A percentile compares a stretch with the other conserved stretches of the same genome.
Evolutionary conservation across 1,140 invertebrate species (phyloP).

Genomic region (Drosophila ohnishii): DNA sequence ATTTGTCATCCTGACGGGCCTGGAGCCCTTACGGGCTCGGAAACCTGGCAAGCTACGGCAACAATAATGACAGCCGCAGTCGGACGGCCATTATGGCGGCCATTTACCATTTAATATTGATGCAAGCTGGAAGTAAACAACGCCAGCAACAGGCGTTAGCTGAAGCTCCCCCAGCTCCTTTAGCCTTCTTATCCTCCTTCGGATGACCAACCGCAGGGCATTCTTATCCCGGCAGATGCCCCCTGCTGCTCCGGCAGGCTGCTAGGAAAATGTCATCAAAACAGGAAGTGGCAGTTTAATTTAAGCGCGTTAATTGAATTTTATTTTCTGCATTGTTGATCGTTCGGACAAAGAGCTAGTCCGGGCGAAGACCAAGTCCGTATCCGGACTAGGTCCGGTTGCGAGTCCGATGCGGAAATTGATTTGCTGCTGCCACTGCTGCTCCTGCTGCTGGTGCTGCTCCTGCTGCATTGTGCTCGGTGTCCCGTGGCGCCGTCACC

Average conservation of each 20-base stretch:
- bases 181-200: background rate
- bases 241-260: slow-evolving; percentile 26
- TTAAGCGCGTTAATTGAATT: slow-evolving; percentile 83
- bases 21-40: background rate
- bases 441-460: slow-evolving; percentile 19
- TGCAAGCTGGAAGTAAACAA: slow-evolving; percentile 38
- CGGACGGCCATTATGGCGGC: slow-evolving; percentile 42
- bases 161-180: background rate
- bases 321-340: slow-evolving; percentile 73
- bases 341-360: slow-evolving; percentile 16
- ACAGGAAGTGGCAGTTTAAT: slow-evolving; percentile 83
- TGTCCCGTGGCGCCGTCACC: slow-evolving; percentile 49
- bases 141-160: slow-evolving; percentile 41
- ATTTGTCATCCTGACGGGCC: slow-evolving; percentile 37
- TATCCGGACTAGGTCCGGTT: slow-evolving; percentile 19
- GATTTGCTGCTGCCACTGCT: slow-evolving; percentile 59
- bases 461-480: slow-evolving; percentile 26
- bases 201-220: slow-evolving; percentile 16
- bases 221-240: slow-evolving; percentile 16
- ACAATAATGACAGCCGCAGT: slow-evolving; percentile 49
- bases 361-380: slow-evolving; percentile 24
- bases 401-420: slow-evolving; percentile 61
- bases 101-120: slow-evolving; percentile 64
- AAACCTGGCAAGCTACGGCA: background rate
- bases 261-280: slow-evolving; percentile 82